Conservation (phyloP, 2,888 invertebrate genomes). For the Scaptomyza reducta region DNA sequence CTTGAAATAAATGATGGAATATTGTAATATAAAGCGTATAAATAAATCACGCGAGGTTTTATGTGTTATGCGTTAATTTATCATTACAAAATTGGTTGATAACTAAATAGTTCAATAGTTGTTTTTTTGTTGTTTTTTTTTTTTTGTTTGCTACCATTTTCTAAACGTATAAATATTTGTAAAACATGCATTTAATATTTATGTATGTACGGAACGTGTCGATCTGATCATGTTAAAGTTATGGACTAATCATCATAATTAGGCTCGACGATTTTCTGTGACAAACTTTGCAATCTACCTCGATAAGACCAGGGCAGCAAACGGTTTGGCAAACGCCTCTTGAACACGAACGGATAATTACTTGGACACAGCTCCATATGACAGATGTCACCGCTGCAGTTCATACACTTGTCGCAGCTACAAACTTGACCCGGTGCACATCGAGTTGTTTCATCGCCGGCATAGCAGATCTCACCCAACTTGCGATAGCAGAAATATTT, state of each 20-base stretch:
- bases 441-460: background rate
- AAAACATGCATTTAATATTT: background rate
- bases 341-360: background rate
- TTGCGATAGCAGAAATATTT: conserved; percentile 10
- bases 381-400: conserved; percentile 14
- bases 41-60: background rate
- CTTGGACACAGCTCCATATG: conserved; percentile 2
- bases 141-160: conserved; percentile 7
- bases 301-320: conserved; percentile 27
- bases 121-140: background rate
- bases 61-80: background rate
- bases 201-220: conserved; percentile 1
- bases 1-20: no score
- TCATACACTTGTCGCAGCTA: conserved; percentile 18
- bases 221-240: background rate
- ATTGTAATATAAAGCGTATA: background rate
- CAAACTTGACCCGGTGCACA: conserved; percentile 14
- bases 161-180: conserved; percentile 7
- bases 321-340: conserved; percentile 28
- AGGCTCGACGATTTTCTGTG: conserved; percentile 17
- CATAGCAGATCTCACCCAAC: conserved; percentile 4
- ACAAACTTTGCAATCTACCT: background rate
- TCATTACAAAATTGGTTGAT: background rate
- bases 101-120: background rate
- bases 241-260: conserved; percentile 26